Evolutionary conservation across 2,113 vertebrate species (phyloP).

Genomic region (Psilopogon haemacephalus): DNA sequence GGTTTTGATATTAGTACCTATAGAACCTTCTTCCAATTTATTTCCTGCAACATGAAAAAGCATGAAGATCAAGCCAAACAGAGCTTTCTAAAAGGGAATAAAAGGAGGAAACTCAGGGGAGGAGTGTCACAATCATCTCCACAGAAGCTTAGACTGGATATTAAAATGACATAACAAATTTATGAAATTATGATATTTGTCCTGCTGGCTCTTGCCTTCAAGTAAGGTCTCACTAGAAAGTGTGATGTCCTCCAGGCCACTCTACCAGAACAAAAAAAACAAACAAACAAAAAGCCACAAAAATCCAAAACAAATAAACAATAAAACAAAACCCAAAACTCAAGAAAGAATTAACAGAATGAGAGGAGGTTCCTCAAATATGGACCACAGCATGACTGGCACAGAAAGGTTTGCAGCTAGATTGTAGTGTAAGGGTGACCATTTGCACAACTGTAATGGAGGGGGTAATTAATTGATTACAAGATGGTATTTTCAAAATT

Average conservation of each 20-base stretch:
- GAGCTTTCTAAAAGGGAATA: background rate
- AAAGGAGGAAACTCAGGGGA: background rate
- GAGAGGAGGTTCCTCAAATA: background rate
- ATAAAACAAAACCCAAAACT: background rate
- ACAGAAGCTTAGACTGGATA: background rate
- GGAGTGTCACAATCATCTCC: background rate
- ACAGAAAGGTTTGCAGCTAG: background rate
- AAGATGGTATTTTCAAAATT: too few relatives aligned
- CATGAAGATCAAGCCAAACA: background rate
- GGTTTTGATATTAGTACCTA: background rate
- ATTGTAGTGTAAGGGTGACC: background rate
- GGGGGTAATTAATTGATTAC: too few relatives aligned
- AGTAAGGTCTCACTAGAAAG: background rate
- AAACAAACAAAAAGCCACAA: background rate
- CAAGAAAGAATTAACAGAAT: background rate
- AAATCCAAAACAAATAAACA: too few relatives aligned
- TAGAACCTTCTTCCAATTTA: background rate
- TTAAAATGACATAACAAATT: background rate
- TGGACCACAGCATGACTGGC: background rate
- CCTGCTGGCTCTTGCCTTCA: background rate
- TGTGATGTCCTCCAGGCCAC: background rate
- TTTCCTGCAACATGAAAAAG: background rate
- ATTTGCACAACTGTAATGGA: background rate
- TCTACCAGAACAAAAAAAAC: fast-evolving
- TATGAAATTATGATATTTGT: background rate